Evolutionary conservation across 1,140 invertebrate species (phyloP).

Genomic region (Conus betulinus): DNA sequence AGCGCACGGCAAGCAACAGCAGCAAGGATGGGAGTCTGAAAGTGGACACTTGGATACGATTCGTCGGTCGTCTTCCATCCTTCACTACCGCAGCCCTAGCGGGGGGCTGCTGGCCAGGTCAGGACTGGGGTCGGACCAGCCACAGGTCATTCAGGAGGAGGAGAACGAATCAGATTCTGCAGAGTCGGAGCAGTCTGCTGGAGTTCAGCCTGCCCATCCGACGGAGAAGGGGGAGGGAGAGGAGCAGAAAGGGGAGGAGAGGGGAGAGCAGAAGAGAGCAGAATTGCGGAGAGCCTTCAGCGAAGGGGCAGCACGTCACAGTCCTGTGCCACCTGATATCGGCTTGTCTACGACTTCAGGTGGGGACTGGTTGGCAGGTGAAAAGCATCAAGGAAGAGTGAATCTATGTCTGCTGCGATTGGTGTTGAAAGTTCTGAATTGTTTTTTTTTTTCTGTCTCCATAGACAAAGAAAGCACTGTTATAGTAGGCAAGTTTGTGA

Average conservation of each 20-base stretch:
- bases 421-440: too few relatives aligned
- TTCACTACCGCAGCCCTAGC: slow-evolving; percentile 16
- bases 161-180: neutral
- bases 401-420: too few relatives aligned
- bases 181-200: neutral
- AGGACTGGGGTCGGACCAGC: neutral
- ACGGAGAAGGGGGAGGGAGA: neutral
- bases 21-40: neutral
- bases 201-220: neutral
- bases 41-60: neutral
- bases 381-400: too few relatives aligned
- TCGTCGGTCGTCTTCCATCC: slow-evolving; percentile 16
- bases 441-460: too few relatives aligned
- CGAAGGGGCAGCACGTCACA: neutral
- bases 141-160: slow-evolving; percentile 29
- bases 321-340: neutral
- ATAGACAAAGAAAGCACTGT: too few relatives aligned
- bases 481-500: too few relatives aligned
- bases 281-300: neutral
- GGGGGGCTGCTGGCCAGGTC: neutral
- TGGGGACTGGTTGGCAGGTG: neutral
- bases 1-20: neutral
- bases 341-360: neutral
- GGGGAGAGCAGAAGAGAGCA: neutral
- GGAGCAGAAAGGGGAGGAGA: neutral